phyloP scores from a whole-genome alignment of 2,113 vertebrate species.

The Phocoena phocoena region DNA sequence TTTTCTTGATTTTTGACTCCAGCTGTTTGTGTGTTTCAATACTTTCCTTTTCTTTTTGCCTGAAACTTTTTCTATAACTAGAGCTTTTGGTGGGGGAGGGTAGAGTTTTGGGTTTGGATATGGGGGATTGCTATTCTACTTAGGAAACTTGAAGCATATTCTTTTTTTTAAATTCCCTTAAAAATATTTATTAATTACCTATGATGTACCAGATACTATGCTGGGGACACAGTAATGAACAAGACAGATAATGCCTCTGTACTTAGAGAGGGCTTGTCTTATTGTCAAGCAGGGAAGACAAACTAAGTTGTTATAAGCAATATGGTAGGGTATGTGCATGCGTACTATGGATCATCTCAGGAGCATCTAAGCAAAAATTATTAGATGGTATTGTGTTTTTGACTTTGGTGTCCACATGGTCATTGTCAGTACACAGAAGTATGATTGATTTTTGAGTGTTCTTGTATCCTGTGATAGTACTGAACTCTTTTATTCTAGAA shows the following conservation, averaged over 20 bases:
- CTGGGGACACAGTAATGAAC: not conserved
- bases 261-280: not conserved
- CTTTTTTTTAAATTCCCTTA: not conserved
- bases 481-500: not conserved
- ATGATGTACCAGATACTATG: not conserved
- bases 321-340: not conserved
- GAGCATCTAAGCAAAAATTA: not conserved
- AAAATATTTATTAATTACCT: not conserved
- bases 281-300: not conserved
- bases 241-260: not conserved
- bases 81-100: not conserved
- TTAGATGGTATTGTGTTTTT: not conserved
- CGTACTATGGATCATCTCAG: not conserved
- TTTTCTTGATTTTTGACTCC: not conserved
- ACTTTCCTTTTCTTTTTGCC: not conserved
- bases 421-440: not conserved
- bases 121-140: not conserved
- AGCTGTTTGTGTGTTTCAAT: not conserved
- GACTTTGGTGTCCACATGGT: not conserved
- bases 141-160: not conserved
- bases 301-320: not conserved
- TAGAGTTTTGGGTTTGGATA: not conserved
- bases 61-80: not conserved
- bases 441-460: not conserved
- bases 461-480: not conserved